Percentiles rank a stretch among this genome's conserved stretches.
Evolutionary conservation across 2,797 vertebrate genomes (phyloP).

Genomic region (Hyperoplus immaculatus): DNA sequence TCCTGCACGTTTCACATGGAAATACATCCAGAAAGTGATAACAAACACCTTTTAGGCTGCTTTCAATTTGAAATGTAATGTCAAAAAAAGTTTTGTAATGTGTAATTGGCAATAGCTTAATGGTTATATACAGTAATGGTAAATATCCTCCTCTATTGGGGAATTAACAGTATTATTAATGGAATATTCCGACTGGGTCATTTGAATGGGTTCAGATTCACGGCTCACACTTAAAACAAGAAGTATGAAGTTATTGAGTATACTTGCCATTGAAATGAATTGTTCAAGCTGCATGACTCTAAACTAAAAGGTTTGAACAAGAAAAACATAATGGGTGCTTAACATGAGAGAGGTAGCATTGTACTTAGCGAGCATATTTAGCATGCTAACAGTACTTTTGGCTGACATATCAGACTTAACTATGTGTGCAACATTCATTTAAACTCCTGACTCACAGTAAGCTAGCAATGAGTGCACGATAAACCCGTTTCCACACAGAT

Average conservation of each 20-base stretch:
- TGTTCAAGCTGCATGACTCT: background rate
- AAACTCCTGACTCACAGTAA: background rate
- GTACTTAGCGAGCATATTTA: no score
- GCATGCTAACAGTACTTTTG: no score
- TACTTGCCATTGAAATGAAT: no score
- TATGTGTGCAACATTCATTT: background rate
- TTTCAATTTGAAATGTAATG: conserved; percentile 1
- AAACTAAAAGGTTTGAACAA: no score
- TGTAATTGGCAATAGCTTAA: background rate
- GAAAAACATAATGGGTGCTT: no score
- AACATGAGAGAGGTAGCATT: no score
- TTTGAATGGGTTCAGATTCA: background rate
- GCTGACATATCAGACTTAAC: background rate
- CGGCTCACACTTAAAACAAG: background rate
- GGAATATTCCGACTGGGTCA: background rate
- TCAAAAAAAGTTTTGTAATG: background rate
- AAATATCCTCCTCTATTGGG: background rate
- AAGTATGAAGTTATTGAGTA: background rate
- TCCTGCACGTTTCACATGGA: background rate
- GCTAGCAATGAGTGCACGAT: background rate
- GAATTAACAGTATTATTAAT: background rate
- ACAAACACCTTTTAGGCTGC: background rate
- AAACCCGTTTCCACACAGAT: background rate
- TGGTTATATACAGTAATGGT: background rate
- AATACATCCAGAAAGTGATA: no score